Base-by-base conservation (phyloP, 2,113 vertebrate genomes). In the Chionomys nivalis region DNA sequence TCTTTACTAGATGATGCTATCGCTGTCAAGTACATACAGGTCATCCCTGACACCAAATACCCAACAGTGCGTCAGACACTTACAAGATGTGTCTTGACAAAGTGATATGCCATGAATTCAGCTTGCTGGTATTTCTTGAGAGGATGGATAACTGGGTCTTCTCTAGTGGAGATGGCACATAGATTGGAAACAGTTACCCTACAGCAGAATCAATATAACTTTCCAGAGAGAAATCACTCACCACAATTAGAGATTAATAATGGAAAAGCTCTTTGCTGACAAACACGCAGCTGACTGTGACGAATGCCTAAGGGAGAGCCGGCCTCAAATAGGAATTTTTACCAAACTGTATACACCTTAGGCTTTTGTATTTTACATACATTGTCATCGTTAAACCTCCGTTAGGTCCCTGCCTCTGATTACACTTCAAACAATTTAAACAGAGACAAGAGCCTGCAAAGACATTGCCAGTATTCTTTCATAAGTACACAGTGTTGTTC, bases 111-210 rank as follows among this genome's bases (percentile, higher is more conserved):
- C 33, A 42, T 0, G 17, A 91, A 88, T 78, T 93, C 63, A 82
- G 5, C 24, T 72, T 31, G 21, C 12, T 83, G 14, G 58, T 19
- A 14, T 92, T 93, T 91, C 24, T 28, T 21, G 8, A 33, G 76
- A 73, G 66, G 5, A 93, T 94, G 7, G 31, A 89, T 68, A 88
- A 82, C 87, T 0, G 16, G 42, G 70, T 87, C 85, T 92, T 79
- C 94, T 79, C 55, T 90, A 92, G 65, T 49, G 24, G 44, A 93
- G 87, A 90, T 24, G 88, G 7, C 52, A 68, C 70, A 58, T 86
- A 95, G 14, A 82, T 83, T 63, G 39, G 72, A 89, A 63, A 36
- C 47, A 89, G 75, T 81, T 7, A 36, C 76, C 76, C 31, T 5
- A 16, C 36, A 36, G 16, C 21, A 78, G 76, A 78, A 49, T 17